Evolutionary conservation across 2,888 invertebrate species (phyloP), one percentile per base, ranked within the genome.

Genomic region (Diaphora mendica): DNA sequence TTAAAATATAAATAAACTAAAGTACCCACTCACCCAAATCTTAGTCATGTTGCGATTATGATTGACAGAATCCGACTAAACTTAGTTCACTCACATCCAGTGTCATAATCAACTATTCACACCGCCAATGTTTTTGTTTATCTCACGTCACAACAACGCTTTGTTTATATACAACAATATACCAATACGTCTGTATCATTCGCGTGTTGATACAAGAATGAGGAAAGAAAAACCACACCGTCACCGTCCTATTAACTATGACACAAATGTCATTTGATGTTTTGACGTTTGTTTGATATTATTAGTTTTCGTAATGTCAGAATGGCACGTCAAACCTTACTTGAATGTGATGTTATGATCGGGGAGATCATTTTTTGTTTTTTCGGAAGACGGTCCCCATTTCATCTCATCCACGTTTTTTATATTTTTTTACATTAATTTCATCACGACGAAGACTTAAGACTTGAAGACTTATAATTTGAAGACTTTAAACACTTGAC

Each of bases 81-180:
- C 35, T 30, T 30, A n/a, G 5, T 75, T 67, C 77, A 30, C 42
- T 39, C 48, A 70, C 74, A 39, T 69, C 55, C 35, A 68, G 35
- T 55, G 35, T 55, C n/a, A 30, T 39, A 55, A 13, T 66, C 51
- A 48, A 74, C 70, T 26, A 5, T 69, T 75, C 76, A 71, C 44
- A 73, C 39, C 67, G 76, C 74, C 64, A 51, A 70, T 78, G 66
- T 77, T 74, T 77, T 77, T 83, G 78, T 83, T 80, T 79, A 75
- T 72, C 64, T 55, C 72, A 26, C 4, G 35, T 59, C 68, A 78
- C 71, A 74, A 77, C 70, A 75, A 68, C 70, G 64, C 5, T 51
- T 68, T 77, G 74, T 79, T 84, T 77, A 39, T 66, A 64, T 70
- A 65, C 59, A 76, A 77, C 74, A 70, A 64, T 55, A 67, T 13